Evolutionary conservation across 2,797 vertebrate genomes (phyloP).

Genomic region (Sardinella longiceps): DNA sequence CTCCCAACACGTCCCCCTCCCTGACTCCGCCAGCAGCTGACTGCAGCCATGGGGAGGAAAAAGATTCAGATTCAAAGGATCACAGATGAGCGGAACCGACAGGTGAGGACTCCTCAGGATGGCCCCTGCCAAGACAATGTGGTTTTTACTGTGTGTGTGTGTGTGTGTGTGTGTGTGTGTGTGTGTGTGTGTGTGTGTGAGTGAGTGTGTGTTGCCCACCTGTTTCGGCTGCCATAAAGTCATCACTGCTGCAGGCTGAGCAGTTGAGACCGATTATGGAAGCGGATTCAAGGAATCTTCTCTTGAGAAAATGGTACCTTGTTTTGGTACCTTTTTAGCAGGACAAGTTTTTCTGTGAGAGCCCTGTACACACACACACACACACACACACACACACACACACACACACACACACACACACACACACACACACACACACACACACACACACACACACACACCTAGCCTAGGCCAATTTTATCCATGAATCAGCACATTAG

Average conservation of each 20-base stretch:
- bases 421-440: constrained; percentile 54
- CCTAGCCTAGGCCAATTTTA: not conserved
- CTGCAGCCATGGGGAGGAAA: constrained; percentile 94
- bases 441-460: not conserved
- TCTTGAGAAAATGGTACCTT: not conserved
- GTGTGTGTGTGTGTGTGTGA: constrained; percentile 28
- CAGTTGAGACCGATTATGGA: not conserved
- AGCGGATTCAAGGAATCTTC: not conserved
- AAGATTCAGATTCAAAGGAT: constrained; percentile 99
- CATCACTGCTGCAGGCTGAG: not conserved
- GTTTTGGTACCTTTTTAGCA: not conserved
- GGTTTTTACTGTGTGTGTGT: constrained; percentile 6
- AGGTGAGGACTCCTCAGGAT: constrained; percentile 74
- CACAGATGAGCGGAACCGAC: constrained; percentile 96
- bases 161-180: constrained; percentile 32
- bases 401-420: constrained; percentile 47
- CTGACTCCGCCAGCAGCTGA: constrained; percentile 54
- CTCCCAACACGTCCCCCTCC: constrained; percentile 44
- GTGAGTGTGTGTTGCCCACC: constrained; percentile 4
- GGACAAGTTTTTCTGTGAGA: not conserved
- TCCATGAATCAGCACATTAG: not conserved
- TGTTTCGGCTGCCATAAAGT: constrained; percentile 13
- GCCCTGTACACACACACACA: not conserved
- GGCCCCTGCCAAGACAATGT: not conserved
- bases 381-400: constrained; percentile 35